These are phyloP conservation scores for Strix aluco DNA, from an alignment of 2,113 vertebrate genomes.

Conservation along the genomic window DNA sequence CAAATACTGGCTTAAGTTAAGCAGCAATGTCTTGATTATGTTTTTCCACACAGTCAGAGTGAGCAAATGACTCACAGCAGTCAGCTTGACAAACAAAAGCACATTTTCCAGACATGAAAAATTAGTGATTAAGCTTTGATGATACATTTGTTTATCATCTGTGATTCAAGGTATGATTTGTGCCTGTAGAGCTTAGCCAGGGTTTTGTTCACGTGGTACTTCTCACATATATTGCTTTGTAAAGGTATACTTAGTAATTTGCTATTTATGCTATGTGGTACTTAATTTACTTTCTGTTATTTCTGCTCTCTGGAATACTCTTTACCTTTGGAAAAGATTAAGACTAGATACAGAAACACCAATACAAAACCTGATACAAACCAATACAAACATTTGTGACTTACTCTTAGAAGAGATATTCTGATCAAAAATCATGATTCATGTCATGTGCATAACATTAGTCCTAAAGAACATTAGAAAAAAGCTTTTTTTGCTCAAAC, in stretches of 20 bases:
- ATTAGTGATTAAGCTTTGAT: constrained; percentile 8
- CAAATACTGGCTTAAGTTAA: neutral
- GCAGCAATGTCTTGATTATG: neutral
- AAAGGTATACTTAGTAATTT: neutral
- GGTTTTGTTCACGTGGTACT: neutral
- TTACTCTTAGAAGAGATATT: neutral
- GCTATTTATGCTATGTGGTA: neutral
- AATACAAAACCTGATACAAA: neutral
- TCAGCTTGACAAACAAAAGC: constrained; percentile 6
- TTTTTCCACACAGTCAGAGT: neutral
- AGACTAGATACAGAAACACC: neutral
- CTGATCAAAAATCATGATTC: neutral
- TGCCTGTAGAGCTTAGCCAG: neutral
- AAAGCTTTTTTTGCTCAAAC: neutral
- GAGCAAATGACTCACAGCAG: constrained; percentile 4
- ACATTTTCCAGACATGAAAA: neutral
- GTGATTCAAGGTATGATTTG: neutral
- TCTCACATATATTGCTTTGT: neutral
- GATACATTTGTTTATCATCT: neutral
- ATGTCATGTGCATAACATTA: neutral
- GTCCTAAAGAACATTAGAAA: neutral
- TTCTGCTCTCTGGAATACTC: neutral
- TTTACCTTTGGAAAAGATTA: neutral
- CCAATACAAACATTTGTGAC: neutral
- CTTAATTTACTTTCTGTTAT: neutral